Base-by-base conservation (phyloP, 2,888 invertebrate genomes). In the Drosophila vallismaia region DNA sequence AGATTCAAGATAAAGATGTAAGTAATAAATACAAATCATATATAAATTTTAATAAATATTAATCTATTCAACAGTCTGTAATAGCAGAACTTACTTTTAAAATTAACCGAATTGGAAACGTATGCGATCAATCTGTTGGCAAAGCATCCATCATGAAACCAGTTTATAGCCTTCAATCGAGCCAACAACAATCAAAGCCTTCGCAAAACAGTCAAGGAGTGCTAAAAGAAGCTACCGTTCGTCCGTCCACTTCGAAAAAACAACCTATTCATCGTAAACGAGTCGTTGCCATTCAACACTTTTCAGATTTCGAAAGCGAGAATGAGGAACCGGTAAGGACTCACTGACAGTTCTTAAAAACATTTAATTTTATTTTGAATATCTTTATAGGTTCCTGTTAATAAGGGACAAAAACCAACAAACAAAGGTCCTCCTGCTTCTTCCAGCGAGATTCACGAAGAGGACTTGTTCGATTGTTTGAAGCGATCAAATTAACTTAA, bases 251-350 rank as follows among this genome's bases (percentile, higher is more conserved):
- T 19, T 3, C 19, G 8, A 42, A 42, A 7, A 19, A 9, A 9
- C 40, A 42, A 14, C 19, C 19, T 19, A 44, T 19, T 44, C 24
- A 10, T 1, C 44, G 44, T 24, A 44, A 24, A 5, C 38, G n/a
- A 44, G 1, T 8, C 9, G 2, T 19, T 44, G 4, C 10, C 19
- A 10, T 9, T 24, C 9, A 44, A 44, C 44, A 44, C 10, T 24
- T 24, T 24, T 44, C 44, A 1, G 44, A 44, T 10, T 44, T 44
- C 9, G 44, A 44, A 44, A 44, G 44, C 24, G 44, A 42, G 4
- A 42, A 1, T 19, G 42, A 44, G 10, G 24, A 44, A 19, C 4
- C 10, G 5, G 44, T 44, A 10, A 24, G 44, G 5, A 44, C 10
- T 44, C 2, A 1, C 1, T 24, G 9, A 9, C 4, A 8, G 19